Evolutionary conservation across 2,888 invertebrate species (phyloP), one percentile per base, ranked within the genome.

Genomic region (Crioceris asparagi): DNA sequence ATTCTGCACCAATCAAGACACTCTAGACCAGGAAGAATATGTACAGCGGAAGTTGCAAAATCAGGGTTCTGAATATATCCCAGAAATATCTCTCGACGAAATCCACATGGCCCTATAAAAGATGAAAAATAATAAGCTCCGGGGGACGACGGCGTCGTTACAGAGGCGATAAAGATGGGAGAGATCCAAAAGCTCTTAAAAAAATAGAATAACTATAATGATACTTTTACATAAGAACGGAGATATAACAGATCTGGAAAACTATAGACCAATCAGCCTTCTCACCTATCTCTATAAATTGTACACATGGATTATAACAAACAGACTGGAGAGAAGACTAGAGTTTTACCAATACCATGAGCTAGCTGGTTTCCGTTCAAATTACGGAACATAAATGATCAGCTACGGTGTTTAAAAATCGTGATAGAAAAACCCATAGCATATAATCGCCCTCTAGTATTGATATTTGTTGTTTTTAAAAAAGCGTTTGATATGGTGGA

Each of bases 291-390:
- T 25, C 12, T 43, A 45, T 17, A 46, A 46, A 29, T 23, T 46
- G 2, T 43, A 41, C 10, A 47, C 39, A 7, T 35, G 38, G 26
- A 41, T 48, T n/a, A 38, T 46, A 11, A 44, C 43, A 12, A 48
- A 44, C 3, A 35, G 45, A 27, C 26, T 49, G 15, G 25, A 14
- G 14, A 16, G 30, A 7, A 48, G 46, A 35, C 37, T 49, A 11
- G 46, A 48, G 32, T 27, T 25, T 17, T 40, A 47, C 29, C 49
- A 47, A 31, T 36, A 40, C 21, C 17, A 32, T 8, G 47, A 49
- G 34, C 41, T 41, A 34, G 43, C 47, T n/a, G 48, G 40, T 14
- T 41, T 47, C 29, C 21, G 39, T 30, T 19, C 23, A 26, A 35
- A 33, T 4, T 44, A 32, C 29, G 39, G 39, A 19, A 44, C 45